Evolutionary conservation across 2,797 vertebrate genomes (phyloP).

Genomic region (Karalla daura): DNA sequence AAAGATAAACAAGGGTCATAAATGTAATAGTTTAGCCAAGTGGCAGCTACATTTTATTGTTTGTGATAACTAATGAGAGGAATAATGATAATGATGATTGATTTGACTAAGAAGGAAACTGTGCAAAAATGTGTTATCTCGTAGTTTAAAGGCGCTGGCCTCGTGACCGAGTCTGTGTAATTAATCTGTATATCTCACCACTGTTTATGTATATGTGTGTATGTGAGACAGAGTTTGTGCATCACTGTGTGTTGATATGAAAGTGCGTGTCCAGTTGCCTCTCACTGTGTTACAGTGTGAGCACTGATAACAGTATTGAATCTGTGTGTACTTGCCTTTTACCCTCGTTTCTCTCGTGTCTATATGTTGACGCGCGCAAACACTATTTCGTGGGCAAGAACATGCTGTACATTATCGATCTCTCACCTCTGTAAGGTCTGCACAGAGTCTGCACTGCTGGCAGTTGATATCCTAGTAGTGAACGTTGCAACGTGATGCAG

Average conservation of each 20-base stretch:
- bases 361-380: neutral
- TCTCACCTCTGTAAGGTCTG: neutral
- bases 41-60: neutral
- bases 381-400: neutral
- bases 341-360: neutral
- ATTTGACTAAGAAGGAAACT: neutral
- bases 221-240: neutral
- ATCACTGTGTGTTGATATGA: neutral
- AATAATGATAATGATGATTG: neutral
- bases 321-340: slow-evolving; percentile 10
- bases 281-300: neutral
- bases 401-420: slow-evolving; percentile 13
- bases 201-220: neutral
- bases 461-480: neutral
- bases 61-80: neutral
- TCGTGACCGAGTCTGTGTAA: neutral
- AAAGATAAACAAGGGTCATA: no score
- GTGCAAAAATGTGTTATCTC: neutral
- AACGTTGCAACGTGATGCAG: neutral
- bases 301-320: neutral
- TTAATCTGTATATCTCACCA: neutral
- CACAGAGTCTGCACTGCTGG: neutral
- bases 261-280: neutral
- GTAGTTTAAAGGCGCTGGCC: no score
- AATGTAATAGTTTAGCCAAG: no score